Percentiles rank a stretch among this genome's conserved stretches.
Evolutionary conservation across 2,797 vertebrate genomes (phyloP).

Genomic region (Alcedo quadribrachys): DNA sequence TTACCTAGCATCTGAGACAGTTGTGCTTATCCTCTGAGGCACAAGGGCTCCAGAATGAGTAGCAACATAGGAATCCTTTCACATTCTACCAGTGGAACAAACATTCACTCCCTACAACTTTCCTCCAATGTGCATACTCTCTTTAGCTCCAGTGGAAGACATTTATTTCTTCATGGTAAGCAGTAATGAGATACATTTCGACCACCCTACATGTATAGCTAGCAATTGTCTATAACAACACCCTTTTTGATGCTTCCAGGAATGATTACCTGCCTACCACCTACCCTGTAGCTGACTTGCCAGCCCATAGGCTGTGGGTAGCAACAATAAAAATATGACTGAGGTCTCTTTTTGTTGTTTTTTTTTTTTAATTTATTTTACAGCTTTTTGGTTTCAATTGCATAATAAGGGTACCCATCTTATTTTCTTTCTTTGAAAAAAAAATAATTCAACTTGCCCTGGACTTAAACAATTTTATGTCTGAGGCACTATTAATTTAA

Average conservation of each 20-base stretch:
- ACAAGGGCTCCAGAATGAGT: accelerated
- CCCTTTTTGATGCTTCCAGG: neutral
- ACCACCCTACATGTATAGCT: accelerated
- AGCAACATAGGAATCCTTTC: neutral
- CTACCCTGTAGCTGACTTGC: neutral
- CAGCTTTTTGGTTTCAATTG: neutral
- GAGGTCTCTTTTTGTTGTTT: neutral
- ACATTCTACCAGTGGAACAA: neutral
- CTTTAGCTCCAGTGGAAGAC: neutral
- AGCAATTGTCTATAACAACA: neutral
- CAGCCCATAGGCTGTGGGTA: neutral
- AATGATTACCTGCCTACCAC: neutral
- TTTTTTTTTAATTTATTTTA: neutral
- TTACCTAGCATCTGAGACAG: accelerated
- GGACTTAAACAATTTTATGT: neutral
- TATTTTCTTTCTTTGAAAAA: neutral
- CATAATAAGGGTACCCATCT: neutral
- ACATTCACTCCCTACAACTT: neutral
- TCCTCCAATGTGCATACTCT: accelerated
- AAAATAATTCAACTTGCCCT: neutral
- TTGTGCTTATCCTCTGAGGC: neutral
- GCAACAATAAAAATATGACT: neutral
- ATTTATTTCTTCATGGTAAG: neutral
- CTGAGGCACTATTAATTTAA: neutral
- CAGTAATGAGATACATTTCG: neutral